These are phyloP conservation scores for Peucedramus taeniatus DNA, from an alignment of 2,113 vertebrate species.

Conservation along the genomic window DNA sequence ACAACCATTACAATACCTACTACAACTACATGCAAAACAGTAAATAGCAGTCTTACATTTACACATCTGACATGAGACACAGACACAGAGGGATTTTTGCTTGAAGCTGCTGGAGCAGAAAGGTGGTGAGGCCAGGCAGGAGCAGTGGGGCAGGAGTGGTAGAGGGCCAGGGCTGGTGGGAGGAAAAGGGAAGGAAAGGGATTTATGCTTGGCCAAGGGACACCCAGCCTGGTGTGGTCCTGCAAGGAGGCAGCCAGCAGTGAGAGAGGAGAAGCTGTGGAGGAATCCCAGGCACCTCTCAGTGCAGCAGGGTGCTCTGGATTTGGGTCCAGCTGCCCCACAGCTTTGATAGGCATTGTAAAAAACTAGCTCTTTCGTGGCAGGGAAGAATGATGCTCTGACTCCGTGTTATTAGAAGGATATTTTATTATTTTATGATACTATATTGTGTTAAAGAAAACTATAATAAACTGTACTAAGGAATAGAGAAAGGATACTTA, in stretches of 20 bases:
- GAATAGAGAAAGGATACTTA: no score
- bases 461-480: no score
- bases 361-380: no score
- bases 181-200: background rate
- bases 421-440: no score
- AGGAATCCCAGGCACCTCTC: background rate
- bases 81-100: background rate
- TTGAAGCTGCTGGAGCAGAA: background rate
- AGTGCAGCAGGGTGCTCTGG: rapidly evolving
- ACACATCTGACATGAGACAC: background rate
- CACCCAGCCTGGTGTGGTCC: background rate
- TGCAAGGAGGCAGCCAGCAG: background rate
- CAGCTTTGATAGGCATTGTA: no score
- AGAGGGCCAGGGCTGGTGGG: background rate
- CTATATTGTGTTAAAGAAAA: no score
- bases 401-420: no score
- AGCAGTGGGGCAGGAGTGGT: background rate
- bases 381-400: no score
- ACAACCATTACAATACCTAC: background rate
- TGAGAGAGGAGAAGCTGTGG: background rate
- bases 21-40: background rate
- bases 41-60: background rate
- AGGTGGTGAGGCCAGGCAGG: background rate
- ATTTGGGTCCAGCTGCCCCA: background rate
- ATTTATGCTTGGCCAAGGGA: background rate